A percentile compares a stretch with the other conserved stretches of the same genome.
Evolutionary conservation across 1,140 invertebrate genomes (phyloP).

Genomic region (Bombus waltoni): DNA sequence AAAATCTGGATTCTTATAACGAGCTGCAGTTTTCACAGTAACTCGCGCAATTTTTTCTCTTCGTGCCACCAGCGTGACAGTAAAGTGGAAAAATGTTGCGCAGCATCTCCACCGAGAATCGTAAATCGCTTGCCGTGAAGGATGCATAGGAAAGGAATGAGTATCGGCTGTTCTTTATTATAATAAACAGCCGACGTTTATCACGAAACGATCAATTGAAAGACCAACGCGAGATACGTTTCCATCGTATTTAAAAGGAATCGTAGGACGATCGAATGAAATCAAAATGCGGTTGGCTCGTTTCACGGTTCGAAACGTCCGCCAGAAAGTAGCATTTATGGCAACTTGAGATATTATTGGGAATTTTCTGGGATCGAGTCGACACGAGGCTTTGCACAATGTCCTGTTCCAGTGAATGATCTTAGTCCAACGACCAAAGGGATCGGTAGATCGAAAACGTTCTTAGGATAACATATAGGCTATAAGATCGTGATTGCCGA

Average conservation of each 20-base stretch:
- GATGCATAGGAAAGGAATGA: no score
- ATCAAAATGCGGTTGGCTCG: not conserved
- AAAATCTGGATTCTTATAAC: not conserved
- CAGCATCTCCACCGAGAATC: not conserved
- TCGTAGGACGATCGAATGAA: not conserved
- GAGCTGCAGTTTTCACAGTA: not conserved
- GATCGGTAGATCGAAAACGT: not conserved
- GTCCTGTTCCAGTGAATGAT: no score
- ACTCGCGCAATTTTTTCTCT: not conserved
- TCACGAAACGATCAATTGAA: not conserved
- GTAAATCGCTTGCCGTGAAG: not conserved
- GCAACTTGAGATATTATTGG: not conserved
- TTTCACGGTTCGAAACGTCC: not conserved
- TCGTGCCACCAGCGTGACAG: not conserved
- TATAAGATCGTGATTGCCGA: not conserved
- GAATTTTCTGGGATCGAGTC: not conserved
- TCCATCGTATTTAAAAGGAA: not conserved
- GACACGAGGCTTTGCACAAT: not conserved
- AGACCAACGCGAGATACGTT: not conserved
- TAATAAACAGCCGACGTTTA: not conserved
- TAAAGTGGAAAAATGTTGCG: constrained; percentile 19
- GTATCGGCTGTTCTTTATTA: not conserved
- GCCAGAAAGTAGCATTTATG: not conserved
- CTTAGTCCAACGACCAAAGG: not conserved
- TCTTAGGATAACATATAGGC: not conserved